Conservation (phyloP, 2,113 vertebrate genomes). For the Hemicordylus capensis region DNA sequence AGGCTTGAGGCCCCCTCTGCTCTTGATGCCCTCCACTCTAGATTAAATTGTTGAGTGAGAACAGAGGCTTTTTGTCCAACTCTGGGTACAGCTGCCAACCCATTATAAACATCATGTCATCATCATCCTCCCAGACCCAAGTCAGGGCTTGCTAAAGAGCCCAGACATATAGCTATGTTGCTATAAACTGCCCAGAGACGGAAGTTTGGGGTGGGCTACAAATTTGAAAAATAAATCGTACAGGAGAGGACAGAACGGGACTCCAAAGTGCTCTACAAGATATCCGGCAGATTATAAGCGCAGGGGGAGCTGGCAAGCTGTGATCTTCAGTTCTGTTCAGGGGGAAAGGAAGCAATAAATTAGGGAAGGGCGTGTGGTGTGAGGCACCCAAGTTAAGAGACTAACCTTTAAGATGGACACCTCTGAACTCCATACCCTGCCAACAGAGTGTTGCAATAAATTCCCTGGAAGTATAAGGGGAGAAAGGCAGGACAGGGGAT, state of each 20-base stretch:
- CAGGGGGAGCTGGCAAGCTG: background rate
- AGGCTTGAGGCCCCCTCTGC: background rate
- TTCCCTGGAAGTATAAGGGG: background rate
- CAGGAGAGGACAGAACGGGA: too few relatives aligned
- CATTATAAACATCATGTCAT: background rate
- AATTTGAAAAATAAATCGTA: too few relatives aligned
- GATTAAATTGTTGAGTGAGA: background rate
- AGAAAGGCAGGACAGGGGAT: background rate
- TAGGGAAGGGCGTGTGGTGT: background rate
- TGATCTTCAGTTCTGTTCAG: background rate
- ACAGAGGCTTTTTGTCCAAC: background rate
- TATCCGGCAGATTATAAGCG: background rate
- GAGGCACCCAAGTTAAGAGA: background rate
- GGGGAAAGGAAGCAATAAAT: background rate
- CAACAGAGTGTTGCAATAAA: background rate
- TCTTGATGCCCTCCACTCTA: background rate
- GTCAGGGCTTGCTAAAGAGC: background rate
- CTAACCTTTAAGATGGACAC: background rate
- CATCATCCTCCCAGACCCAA: background rate
- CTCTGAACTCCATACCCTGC: background rate
- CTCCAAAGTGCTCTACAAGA: background rate
- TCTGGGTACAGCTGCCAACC: background rate
- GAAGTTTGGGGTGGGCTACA: too few relatives aligned
- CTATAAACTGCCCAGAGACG: too few relatives aligned
- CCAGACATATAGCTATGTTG: too few relatives aligned